Base-by-base conservation (phyloP, 2,888 invertebrate genomes). In the Phortica magna region DNA sequence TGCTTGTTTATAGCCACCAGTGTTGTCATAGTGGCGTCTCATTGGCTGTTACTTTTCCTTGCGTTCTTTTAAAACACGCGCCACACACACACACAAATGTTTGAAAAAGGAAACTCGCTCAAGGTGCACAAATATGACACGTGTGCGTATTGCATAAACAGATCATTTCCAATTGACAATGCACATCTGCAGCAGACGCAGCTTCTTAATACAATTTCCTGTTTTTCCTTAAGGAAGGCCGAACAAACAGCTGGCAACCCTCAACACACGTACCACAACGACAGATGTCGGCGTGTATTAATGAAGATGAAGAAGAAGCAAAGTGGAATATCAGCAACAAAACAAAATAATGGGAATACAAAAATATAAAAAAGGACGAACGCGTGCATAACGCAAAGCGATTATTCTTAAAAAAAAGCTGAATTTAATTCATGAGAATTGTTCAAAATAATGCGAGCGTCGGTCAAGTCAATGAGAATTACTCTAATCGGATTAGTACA, bases 181-280 rank as follows among this genome's bases (percentile, higher is more conserved):
- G 82, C 85, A 85, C 76, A 76, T 77, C 74, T 71, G 88, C 85
- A 82, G 81, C 61, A 17, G 80, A n/a, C 84, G 83, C 81, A 78
- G 76, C 80, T 83, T 76, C 57, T 53, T 55, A 59, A 70, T 14
- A 73, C 80, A 84, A 85, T 85, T 87, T 85, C 88, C 88, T 88
- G 85, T 87, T 82, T 78, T 83, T 79, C 83, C 81, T 65, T n/a
- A 71, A 76, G 80, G 10, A 73, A 79, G 73, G 81, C 79, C 31
- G 57, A 53, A n/a, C 31, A 31, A 85, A 88, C 85, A 85, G 85
- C 87, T 85, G 85, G 85, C 81, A 79, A 79, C 80, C 81, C 78
- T 78, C 73, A 74, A 53, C 77, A 87, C 83, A 84, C 6, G 17
- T 3, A 31, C 10, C 14, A 39, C 12, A 14, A 64, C 9, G 70